These are phyloP conservation scores for Pseudorhombus dupliciocellatus DNA, from an alignment of 2,113 vertebrate species.

Conservation along the genomic window DNA sequence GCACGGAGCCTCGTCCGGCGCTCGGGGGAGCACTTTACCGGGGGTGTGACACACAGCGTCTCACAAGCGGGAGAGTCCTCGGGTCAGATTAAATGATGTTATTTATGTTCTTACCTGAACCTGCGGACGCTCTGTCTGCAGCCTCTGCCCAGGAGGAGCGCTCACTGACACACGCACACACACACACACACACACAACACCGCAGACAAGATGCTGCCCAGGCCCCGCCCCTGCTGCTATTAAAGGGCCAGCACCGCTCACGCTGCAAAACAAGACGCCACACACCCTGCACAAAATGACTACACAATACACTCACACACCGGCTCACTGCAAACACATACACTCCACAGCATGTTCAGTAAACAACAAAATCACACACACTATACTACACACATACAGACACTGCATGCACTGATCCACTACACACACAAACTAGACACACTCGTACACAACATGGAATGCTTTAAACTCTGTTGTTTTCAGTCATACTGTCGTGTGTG, in stretches of 20 bases:
- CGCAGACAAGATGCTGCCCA: slow-evolving; percentile 75
- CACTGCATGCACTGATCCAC: too few species aligned
- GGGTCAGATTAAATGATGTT: too few species aligned
- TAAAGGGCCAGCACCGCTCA: slow-evolving; percentile 71
- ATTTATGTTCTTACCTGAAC: slow-evolving; percentile 67
- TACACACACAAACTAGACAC: too few species aligned
- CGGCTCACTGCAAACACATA: neutral
- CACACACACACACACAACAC: slow-evolving; percentile 81
- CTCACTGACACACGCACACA: slow-evolving; percentile 80
- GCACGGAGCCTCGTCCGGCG: slow-evolving; percentile 13
- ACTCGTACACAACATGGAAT: too few species aligned
- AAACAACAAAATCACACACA: neutral
- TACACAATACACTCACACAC: too few species aligned
- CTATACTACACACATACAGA: neutral
- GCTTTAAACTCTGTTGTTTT: too few species aligned
- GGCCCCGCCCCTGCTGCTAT: slow-evolving; percentile 46
- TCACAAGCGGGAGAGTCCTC: neutral
- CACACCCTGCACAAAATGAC: too few species aligned
- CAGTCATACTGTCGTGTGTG: neutral
- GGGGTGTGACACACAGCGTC: neutral
- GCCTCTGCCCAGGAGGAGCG: slow-evolving; percentile 71
- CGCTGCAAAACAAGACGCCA: too few species aligned
- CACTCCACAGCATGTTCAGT: neutral
- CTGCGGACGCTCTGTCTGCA: slow-evolving; percentile 63
- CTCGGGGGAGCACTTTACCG: neutral